Percentiles rank a stretch among this genome's conserved stretches.
These are phyloP conservation scores for Tetramorium bicarinatum DNA, from an alignment of 2,888 invertebrate genomes.

Conservation along the genomic window DNA sequence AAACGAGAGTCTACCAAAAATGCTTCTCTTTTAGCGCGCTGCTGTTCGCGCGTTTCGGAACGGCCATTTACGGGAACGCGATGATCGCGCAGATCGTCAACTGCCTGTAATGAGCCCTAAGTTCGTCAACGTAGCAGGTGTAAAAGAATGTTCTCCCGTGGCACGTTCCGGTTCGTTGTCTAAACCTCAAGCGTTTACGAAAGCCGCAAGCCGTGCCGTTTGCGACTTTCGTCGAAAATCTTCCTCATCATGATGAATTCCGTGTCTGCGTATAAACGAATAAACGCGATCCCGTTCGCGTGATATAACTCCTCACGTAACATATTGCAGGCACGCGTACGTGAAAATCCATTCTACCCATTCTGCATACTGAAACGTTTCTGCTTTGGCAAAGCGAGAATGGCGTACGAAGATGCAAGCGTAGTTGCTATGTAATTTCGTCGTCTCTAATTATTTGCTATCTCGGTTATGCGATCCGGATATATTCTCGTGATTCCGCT, in stretches of 20 bases:
- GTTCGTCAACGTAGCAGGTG: conserved; percentile 25
- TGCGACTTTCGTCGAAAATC: background rate
- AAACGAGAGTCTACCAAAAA: background rate
- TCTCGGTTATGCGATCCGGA: conserved; percentile 9
- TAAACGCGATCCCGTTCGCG: background rate
- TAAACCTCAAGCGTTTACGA: background rate
- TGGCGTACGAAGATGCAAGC: background rate
- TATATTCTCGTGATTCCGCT: conserved; percentile 8
- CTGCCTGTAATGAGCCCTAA: conserved; percentile 37
- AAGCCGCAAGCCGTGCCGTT: background rate
- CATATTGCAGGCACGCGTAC: background rate
- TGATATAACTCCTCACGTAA: conserved; percentile 5
- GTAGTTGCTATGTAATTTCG: conserved; percentile 12
- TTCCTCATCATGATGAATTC: background rate
- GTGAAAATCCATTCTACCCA: background rate
- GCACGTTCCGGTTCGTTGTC: conserved; percentile 50
- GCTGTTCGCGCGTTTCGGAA: background rate
- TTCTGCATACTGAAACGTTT: conserved; percentile 18
- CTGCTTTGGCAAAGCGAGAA: background rate
- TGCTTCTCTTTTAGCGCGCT: background rate
- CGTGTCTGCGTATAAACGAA: background rate
- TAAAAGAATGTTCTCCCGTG: conserved; percentile 6
- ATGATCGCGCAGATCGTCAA: conserved; percentile 44
- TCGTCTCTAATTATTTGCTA: conserved; percentile 35
- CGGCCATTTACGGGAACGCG: conserved; percentile 1